phyloP scores from a whole-genome alignment of 2,888 invertebrate genomes.

The Phaedon cochleariae region DNA sequence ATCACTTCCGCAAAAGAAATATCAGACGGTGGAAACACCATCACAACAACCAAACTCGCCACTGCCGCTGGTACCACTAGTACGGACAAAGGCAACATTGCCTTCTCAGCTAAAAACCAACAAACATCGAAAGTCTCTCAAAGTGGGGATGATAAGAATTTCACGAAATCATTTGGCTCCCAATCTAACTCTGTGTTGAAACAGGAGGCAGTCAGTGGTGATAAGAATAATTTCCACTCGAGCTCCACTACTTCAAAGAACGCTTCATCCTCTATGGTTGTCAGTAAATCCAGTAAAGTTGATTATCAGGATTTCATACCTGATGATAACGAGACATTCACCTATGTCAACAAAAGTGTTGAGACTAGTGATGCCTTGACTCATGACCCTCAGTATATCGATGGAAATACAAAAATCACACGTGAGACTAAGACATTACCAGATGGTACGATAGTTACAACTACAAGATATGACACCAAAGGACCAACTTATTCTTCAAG shows the following conservation, averaged over 20 bases:
- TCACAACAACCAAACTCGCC: slow-evolving; percentile 68
- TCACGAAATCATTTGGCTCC: slow-evolving; percentile 62
- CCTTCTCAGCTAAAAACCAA: slow-evolving; percentile 71
- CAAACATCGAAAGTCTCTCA: slow-evolving; percentile 66
- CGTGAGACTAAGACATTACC: slow-evolving; percentile 73
- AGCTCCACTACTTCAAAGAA: slow-evolving; percentile 51
- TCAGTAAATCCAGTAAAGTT: slow-evolving; percentile 48
- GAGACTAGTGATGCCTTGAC: slow-evolving; percentile 54
- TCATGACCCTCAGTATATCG: slow-evolving; percentile 57
- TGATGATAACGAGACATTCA: slow-evolving; percentile 56
- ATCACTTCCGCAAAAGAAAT: slow-evolving; percentile 70
- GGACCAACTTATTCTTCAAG: slow-evolving; percentile 44
- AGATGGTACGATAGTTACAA: slow-evolving; percentile 75
- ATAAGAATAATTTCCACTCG: slow-evolving; percentile 58
- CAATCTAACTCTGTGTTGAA: slow-evolving; percentile 63
- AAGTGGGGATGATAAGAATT: slow-evolving; percentile 67
- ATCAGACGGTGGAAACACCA: slow-evolving; percentile 72
- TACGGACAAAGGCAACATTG: slow-evolving; percentile 71
- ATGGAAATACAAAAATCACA: slow-evolving; percentile 69
- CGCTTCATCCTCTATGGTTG: slow-evolving; percentile 54
- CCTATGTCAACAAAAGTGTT: slow-evolving; percentile 52
- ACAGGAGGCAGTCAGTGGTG: slow-evolving; percentile 65
- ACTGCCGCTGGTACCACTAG: slow-evolving; percentile 70
- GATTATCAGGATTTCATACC: slow-evolving; percentile 21
- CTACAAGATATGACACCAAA: slow-evolving; percentile 72